Evolutionary conservation across 2,797 vertebrate genomes (phyloP).

Genomic region (Pogoniulus pusillus): DNA sequence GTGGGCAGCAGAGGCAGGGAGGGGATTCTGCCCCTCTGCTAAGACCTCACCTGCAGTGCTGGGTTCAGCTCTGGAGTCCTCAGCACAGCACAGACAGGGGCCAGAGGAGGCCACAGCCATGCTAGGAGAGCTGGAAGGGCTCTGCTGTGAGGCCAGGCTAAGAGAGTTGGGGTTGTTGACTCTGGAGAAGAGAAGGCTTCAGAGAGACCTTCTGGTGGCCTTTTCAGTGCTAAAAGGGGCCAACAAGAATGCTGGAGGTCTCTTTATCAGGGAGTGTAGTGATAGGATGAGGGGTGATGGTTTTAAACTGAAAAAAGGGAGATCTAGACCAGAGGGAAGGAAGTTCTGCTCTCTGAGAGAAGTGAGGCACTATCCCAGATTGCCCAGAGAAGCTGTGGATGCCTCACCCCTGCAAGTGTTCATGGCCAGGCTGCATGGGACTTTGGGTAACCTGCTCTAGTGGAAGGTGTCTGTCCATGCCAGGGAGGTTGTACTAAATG

Average conservation of each 20-base stretch:
- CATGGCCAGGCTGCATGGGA: neutral
- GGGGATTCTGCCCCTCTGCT: too few species aligned
- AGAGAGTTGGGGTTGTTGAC: neutral
- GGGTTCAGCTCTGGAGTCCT: too few species aligned
- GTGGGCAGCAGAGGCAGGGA: neutral
- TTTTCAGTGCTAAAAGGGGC: too few species aligned
- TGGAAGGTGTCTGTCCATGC: neutral
- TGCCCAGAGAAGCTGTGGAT: neutral
- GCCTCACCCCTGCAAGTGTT: too few species aligned
- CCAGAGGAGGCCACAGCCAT: neutral
- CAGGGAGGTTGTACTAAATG: neutral
- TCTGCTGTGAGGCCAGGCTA: neutral
- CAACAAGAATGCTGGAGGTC: too few species aligned
- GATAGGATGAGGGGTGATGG: neutral
- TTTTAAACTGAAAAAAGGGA: neutral
- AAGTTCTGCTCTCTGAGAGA: neutral
- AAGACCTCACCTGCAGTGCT: too few species aligned
- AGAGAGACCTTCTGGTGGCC: too few species aligned
- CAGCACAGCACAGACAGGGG: too few species aligned
- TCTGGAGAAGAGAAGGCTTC: neutral
- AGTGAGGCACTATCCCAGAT: neutral
- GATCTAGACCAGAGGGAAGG: neutral
- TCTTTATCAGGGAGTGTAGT: too few species aligned
- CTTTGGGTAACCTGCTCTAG: neutral
- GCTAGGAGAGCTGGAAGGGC: neutral